Evolutionary conservation across 2,113 vertebrate genomes (phyloP).

Genomic region (Cyprinodon tularosa): DNA sequence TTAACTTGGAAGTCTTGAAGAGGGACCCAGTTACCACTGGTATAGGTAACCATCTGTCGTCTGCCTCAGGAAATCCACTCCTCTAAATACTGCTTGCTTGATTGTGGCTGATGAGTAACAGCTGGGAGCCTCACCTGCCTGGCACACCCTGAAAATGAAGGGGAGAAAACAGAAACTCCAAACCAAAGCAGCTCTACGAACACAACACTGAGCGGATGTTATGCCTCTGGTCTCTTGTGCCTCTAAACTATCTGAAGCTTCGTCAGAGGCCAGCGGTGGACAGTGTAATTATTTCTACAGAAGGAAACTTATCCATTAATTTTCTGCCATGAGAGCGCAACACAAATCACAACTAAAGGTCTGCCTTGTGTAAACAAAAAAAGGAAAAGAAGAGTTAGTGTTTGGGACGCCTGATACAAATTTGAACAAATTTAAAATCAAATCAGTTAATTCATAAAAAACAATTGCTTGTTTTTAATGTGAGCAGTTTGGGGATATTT

Average conservation of each 20-base stretch:
- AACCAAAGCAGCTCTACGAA: no score
- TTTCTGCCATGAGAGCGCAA: neutral
- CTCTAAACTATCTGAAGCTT: conserved; percentile 9
- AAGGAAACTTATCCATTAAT: neutral
- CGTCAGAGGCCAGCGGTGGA: neutral
- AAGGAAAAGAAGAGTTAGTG: no score
- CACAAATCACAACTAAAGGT: neutral
- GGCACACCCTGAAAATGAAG: no score
- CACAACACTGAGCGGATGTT: neutral
- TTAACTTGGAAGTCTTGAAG: no score
- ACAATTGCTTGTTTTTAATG: neutral
- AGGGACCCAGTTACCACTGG: no score
- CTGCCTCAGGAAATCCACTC: no score
- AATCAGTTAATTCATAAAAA: neutral
- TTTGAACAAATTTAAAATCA: neutral
- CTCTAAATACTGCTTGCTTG: no score
- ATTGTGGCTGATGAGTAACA: no score
- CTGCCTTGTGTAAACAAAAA: neutral
- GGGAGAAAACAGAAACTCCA: no score
- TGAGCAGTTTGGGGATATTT: neutral
- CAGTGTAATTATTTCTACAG: neutral
- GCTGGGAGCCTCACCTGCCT: no score
- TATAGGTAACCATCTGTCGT: no score
- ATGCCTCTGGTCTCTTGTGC: conserved; percentile 1
- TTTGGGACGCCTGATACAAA: neutral